A percentile compares a stretch with the other conserved stretches of the same genome.
phyloP scores from a whole-genome alignment of 2,113 vertebrate genomes.

The Cyprinodon brontotheroides region DNA sequence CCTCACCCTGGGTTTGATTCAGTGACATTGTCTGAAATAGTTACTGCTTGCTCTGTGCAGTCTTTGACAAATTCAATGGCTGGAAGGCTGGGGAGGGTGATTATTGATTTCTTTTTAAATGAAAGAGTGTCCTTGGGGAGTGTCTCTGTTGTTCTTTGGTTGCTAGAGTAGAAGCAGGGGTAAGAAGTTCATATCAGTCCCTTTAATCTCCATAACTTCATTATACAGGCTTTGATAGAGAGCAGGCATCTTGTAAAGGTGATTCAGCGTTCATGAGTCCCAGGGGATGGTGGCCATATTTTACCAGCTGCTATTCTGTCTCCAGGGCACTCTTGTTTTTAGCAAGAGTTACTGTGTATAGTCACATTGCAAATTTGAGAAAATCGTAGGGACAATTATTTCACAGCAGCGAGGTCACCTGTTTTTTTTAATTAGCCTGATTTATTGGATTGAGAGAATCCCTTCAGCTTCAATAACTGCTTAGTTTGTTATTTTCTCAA shows the following conservation, averaged over 20 bases:
- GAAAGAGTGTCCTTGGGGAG: conserved; percentile 38
- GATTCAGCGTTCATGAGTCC: conserved; percentile 9
- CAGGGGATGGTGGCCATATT: conserved; percentile 34
- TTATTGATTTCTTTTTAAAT: conserved; percentile 54
- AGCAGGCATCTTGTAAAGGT: conserved; percentile 30
- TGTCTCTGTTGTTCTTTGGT: conserved; percentile 23
- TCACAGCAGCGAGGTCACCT: background rate
- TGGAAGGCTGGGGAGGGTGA: conserved; percentile 14
- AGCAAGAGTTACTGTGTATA: conserved; percentile 1
- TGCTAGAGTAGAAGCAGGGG: conserved; percentile 10
- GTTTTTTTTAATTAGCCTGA: background rate
- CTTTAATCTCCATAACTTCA: conserved; percentile 51
- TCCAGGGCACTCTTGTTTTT: conserved; percentile 9
- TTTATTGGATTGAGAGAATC: background rate
- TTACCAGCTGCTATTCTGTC: conserved; percentile 35
- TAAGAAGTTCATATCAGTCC: conserved; percentile 46
- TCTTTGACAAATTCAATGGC: conserved; percentile 25
- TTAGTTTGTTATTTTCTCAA: background rate
- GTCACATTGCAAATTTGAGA: conserved; percentile 2
- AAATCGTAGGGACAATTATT: background rate
- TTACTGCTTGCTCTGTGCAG: background rate
- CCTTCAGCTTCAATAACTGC: background rate
- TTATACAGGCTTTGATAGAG: conserved; percentile 46
- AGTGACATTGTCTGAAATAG: conserved; percentile 25
- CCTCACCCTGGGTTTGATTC: conserved; percentile 24